Percentiles rank a stretch among this genome's conserved stretches.
These are phyloP conservation scores for Himalopsyche japonica DNA, from an alignment of 2,888 invertebrate species.

Conservation along the genomic window DNA sequence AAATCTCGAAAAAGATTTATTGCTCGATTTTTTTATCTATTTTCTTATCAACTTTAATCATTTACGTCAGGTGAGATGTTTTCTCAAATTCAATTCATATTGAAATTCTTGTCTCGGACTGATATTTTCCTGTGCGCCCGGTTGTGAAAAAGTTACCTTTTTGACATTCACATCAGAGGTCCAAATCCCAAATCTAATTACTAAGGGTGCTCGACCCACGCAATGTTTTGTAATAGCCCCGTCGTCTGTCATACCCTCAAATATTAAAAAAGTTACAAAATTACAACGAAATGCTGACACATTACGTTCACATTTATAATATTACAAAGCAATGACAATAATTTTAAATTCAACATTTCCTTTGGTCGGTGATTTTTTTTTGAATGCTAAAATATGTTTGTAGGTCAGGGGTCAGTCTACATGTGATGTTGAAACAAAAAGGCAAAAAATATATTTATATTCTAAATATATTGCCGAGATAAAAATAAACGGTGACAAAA, in stretches of 20 bases:
- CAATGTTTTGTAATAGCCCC: neutral
- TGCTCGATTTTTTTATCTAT: no score
- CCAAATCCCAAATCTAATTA: neutral
- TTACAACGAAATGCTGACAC: neutral
- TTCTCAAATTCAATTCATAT: no score
- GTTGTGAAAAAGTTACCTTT: neutral
- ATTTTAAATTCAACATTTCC: neutral
- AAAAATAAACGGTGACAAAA: no score
- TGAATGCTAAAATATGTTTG: neutral
- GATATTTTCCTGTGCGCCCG: neutral
- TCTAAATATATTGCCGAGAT: no score
- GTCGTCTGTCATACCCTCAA: neutral
- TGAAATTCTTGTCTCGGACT: neutral
- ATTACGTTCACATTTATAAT: no score
- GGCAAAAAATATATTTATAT: no score
- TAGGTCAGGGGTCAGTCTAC: neutral
- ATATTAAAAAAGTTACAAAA: neutral
- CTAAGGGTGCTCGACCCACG: neutral
- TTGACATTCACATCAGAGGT: neutral
- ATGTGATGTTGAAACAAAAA: no score
- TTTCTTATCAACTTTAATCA: no score
- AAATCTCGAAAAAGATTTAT: no score
- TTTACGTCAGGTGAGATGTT: no score
- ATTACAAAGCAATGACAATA: no score
- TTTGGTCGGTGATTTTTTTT: neutral